Conservation (phyloP, 2,113 vertebrate species). For the Protobothrops mucrosquamatus region DNA sequence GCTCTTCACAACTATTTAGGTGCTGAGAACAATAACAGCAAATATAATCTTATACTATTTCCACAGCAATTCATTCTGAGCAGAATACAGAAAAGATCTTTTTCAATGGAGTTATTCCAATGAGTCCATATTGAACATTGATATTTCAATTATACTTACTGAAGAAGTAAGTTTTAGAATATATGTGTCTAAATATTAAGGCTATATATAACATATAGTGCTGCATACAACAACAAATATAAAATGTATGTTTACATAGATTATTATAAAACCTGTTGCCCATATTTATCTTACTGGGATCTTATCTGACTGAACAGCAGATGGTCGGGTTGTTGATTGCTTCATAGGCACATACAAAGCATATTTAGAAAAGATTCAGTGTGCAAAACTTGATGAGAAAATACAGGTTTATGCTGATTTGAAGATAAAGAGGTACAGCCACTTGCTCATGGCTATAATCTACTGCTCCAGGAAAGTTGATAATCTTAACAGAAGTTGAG, state of each 20-base stretch:
- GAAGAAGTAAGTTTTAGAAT: constrained; percentile 18
- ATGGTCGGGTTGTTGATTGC: background rate
- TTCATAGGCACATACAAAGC: background rate
- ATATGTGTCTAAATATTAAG: background rate
- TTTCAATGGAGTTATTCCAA: background rate
- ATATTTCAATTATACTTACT: constrained; percentile 42
- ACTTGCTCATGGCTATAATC: background rate
- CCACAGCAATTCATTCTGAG: background rate
- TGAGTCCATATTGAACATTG: background rate
- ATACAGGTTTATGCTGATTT: background rate
- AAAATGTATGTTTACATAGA: background rate
- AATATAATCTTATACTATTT: background rate
- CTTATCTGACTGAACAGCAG: background rate
- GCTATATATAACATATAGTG: background rate
- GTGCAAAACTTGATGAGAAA: background rate
- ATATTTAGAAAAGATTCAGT: background rate
- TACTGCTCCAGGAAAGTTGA: background rate
- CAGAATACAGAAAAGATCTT: background rate
- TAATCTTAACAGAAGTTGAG: background rate
- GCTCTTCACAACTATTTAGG: constrained; percentile 22
- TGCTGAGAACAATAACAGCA: background rate
- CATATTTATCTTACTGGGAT: background rate
- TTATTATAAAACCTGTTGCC: background rate
- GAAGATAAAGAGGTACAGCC: background rate
- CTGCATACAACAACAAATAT: constrained; percentile 6